These are phyloP conservation scores for Prosopocoilus inquinatus DNA, from an alignment of 2,888 invertebrate genomes.

Conservation along the genomic window DNA sequence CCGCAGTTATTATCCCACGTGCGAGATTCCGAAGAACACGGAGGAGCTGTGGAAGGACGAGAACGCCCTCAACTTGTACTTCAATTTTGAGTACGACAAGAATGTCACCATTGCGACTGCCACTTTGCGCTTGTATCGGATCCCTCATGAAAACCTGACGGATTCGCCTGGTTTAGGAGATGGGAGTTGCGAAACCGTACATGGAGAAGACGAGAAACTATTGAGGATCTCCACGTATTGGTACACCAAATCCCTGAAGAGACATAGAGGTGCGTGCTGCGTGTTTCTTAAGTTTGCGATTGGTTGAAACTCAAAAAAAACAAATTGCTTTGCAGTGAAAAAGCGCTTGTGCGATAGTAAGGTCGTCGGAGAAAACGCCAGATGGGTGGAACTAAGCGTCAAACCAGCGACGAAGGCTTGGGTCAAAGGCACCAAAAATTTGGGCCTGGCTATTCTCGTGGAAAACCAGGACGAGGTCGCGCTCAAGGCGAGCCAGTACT, in stretches of 20 bases:
- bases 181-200: conserved; percentile 27
- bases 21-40: conserved; percentile 56
- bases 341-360: conserved; percentile 53
- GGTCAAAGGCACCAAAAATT: conserved; percentile 43
- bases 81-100: conserved; percentile 55
- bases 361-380: conserved; percentile 46
- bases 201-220: conserved; percentile 54
- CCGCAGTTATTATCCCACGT: conserved; percentile 50
- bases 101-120: conserved; percentile 54
- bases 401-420: conserved; percentile 51
- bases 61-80: conserved; percentile 57
- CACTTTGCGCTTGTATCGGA: conserved; percentile 54
- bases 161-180: conserved; percentile 3
- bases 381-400: conserved; percentile 54
- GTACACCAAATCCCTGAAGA: conserved; percentile 57
- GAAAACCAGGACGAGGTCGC: conserved; percentile 59
- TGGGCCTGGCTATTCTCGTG: conserved; percentile 57
- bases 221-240: conserved; percentile 60
- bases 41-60: conserved; percentile 57
- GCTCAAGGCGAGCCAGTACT: conserved; percentile 53
- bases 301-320: background rate
- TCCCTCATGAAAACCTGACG: conserved; percentile 49
- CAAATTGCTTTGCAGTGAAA: conserved; percentile 43
- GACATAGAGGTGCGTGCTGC: conserved; percentile 52
- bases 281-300: too few relatives aligned